Base-by-base conservation (phyloP, 2,888 invertebrate genomes). In the Andricus quercusramuli region DNA sequence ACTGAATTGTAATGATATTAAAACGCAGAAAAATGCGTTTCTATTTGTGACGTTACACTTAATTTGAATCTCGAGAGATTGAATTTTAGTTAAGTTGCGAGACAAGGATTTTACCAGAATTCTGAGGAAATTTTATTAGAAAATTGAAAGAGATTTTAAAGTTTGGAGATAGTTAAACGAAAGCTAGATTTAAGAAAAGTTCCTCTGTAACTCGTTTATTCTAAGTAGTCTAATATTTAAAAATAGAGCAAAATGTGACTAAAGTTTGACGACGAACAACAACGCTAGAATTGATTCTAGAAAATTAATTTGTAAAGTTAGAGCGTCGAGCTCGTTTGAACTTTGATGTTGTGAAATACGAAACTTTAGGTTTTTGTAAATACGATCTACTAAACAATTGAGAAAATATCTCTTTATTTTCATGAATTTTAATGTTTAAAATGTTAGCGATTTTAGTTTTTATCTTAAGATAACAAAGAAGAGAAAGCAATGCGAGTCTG, bases 1-100 rank as follows among this genome's bases (percentile, higher is more conserved):
- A 74, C 74, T 74, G 74, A 74, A 56, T 56, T 74, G n/a, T 74
- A 74, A 74, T 56, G 51, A 74, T 56, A 56, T 56, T 74, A 74
- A 74, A 56, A 13, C 11, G n/a, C 59, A 56, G 29, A 8, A 74
- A 29, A 32, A 32, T 51, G 56, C 22, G n/a, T 56, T 29, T 8
- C 59, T 59, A 0, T 64, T 4, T 5, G 29, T 64, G 64, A 64
- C 4, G 29, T 29, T 17, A 25, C 2, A 22, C 25, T 64, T 64
- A 29, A 64, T 64, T 64, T 29, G 22, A 25, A 64, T 17, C 29
- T 64, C 64, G 29, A 25, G 15, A 29, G 6, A 64, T 25, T 13
- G 29, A 59, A 22, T 22, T 59, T 22, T 11, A 29, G 8, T 6
- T 25, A 29, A 25, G 25, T 64, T 64, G 17, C 3, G 17, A 64